phyloP scores from a whole-genome alignment of 35 echinoderm and acorn worm genomes.

The Eucidaris tribuloides region DNA sequence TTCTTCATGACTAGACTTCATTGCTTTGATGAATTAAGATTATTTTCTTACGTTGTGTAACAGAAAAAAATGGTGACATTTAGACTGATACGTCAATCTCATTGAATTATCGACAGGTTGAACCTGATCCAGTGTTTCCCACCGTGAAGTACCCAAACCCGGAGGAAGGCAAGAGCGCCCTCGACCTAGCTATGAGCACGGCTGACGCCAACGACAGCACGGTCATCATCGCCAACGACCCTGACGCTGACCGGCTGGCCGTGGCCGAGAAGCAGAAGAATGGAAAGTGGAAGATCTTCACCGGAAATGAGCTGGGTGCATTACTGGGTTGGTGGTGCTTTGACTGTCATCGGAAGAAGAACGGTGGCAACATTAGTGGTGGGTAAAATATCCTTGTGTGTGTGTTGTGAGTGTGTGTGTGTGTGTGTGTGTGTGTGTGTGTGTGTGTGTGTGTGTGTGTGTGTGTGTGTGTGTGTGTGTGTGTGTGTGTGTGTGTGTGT shows the following conservation, averaged over 20 bases:
- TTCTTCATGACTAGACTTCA: no score
- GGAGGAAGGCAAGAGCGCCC: slow-evolving; percentile 94
- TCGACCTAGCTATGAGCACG: slow-evolving; percentile 79
- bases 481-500: no score
- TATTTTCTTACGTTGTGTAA: no score
- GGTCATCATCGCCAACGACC: slow-evolving; percentile 91
- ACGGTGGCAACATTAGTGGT: not conserved
- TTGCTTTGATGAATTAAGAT: no score
- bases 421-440: no score
- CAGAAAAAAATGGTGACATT: no score
- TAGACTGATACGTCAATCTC: not conserved
- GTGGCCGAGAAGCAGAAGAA: slow-evolving; percentile 75
- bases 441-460: no score
- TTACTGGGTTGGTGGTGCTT: slow-evolving; percentile 86
- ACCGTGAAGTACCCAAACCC: slow-evolving; percentile 98
- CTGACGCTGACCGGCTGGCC: slow-evolving; percentile 88
- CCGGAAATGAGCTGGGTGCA: slow-evolving; percentile 90
- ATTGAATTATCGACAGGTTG: slow-evolving; percentile 14
- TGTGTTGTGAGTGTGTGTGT: no score
- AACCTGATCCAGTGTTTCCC: slow-evolving; percentile 87
- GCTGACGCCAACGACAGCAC: slow-evolving; percentile 76
- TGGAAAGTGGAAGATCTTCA: slow-evolving; percentile 85
- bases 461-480: no score
- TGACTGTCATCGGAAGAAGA: slow-evolving; percentile 44
- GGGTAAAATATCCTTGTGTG: no score